Conservation (phyloP, 2,113 vertebrate genomes). For the Entelurus aequoreus region DNA sequence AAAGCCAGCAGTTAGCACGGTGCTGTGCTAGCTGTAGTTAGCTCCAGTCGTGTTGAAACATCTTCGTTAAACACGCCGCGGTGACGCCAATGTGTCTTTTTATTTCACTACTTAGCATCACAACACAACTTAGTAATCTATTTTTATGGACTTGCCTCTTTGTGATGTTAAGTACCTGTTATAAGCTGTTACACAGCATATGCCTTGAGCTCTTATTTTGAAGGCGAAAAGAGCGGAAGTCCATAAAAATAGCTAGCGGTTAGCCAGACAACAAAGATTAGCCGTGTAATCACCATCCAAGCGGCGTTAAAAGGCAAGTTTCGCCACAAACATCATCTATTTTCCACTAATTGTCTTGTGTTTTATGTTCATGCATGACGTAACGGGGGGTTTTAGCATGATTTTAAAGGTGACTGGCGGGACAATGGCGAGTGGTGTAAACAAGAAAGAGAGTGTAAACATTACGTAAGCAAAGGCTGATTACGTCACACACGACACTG, state of each 20-base stretch:
- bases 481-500: not conserved
- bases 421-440: slow-evolving; percentile 22
- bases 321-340: not conserved
- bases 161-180: too few relatives aligned
- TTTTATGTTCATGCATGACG: not conserved
- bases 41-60: not conserved
- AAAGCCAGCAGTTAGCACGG: slow-evolving; percentile 58
- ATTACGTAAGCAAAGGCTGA: slow-evolving; percentile 35
- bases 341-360: not conserved
- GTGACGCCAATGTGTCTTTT: not conserved
- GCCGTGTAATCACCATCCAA: not conserved
- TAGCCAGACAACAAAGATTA: slow-evolving; percentile 60
- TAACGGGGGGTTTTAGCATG: not conserved
- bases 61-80: not conserved
- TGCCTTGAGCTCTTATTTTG: too few relatives aligned
- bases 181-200: too few relatives aligned
- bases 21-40: slow-evolving; percentile 31
- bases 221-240: too few relatives aligned
- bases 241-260: slow-evolving; percentile 27
- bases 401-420: not conserved
- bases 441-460: slow-evolving; percentile 2
- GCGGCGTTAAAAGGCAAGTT: slow-evolving; percentile 1
- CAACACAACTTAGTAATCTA: slow-evolving; percentile 48
- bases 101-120: slow-evolving; percentile 41
- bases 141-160: too few relatives aligned